Evolutionary conservation across 2,113 vertebrate genomes (phyloP).

Genomic region (Mesitornis unicolor): DNA sequence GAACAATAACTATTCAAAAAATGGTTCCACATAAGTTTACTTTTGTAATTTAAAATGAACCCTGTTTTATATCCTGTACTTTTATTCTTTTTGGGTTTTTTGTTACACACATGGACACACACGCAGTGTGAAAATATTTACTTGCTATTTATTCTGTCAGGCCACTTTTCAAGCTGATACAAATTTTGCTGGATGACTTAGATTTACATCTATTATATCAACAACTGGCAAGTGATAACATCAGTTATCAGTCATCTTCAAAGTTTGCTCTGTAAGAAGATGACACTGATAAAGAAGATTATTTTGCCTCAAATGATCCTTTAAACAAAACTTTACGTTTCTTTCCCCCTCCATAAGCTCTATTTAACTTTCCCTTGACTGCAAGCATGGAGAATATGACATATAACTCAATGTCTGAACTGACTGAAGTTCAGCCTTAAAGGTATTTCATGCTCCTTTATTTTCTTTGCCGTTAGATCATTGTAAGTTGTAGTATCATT

Average conservation of each 20-base stretch:
- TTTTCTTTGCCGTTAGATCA: not conserved
- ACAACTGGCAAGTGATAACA: not conserved
- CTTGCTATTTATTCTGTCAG: not conserved
- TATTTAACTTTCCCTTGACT: not conserved
- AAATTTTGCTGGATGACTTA: not conserved
- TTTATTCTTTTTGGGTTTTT: not conserved
- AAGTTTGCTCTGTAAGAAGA: not conserved
- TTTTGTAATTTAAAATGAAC: not conserved
- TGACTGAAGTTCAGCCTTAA: not conserved
- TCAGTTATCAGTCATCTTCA: not conserved
- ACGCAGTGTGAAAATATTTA: not conserved
- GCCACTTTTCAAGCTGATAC: not conserved
- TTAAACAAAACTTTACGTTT: not conserved
- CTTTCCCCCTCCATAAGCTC: rapidly evolving
- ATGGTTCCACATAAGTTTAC: not conserved
- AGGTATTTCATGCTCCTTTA: not conserved
- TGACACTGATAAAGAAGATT: not conserved
- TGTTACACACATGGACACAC: not conserved
- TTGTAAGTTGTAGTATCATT: not conserved
- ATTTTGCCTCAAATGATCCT: not conserved
- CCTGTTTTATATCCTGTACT: not conserved
- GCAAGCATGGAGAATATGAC: not conserved
- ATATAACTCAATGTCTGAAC: not conserved
- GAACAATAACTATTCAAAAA: not conserved
- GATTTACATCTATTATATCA: not conserved